Evolutionary conservation across 2,113 vertebrate genomes (phyloP).

Genomic region (Gambusia holbrooki): DNA sequence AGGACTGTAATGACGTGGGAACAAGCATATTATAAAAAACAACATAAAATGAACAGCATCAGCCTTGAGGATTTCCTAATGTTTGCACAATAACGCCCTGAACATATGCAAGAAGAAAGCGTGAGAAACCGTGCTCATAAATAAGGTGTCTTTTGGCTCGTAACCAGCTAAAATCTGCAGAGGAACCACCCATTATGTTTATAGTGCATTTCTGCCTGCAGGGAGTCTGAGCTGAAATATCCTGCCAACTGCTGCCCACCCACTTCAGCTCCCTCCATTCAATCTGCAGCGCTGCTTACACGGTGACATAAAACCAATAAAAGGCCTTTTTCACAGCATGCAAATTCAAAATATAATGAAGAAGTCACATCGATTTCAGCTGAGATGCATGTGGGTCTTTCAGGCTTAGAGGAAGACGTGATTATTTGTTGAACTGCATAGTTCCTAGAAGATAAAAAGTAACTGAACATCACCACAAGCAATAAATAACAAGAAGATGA

Average conservation of each 20-base stretch:
- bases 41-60: conserved; percentile 24
- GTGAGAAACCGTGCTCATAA: conserved; percentile 7
- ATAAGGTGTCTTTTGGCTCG: conserved; percentile 26
- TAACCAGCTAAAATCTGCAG: conserved; percentile 20
- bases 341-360: conserved; percentile 18
- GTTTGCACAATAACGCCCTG: conserved; percentile 12
- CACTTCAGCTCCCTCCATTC: conserved; percentile 56
- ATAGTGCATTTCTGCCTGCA: conserved; percentile 41
- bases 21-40: conserved; percentile 47
- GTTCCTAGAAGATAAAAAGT: conserved; percentile 32
- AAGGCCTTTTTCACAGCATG: conserved; percentile 32
- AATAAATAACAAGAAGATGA: conserved; percentile 47
- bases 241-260: conserved; percentile 72
- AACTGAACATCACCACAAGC: conserved; percentile 47
- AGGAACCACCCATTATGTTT: conserved; percentile 60
- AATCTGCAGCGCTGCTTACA: conserved; percentile 36
- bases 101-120: neutral
- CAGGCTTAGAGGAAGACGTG: neutral
- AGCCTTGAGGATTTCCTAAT: conserved; percentile 25
- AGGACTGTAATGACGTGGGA: conserved; percentile 26
- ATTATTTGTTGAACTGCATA: neutral
- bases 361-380: conserved; percentile 43
- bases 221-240: conserved; percentile 51
- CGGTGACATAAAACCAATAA: conserved; percentile 54
- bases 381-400: neutral